phyloP scores from a whole-genome alignment of 1,140 invertebrate genomes.

The Hesperophylax magnus region DNA sequence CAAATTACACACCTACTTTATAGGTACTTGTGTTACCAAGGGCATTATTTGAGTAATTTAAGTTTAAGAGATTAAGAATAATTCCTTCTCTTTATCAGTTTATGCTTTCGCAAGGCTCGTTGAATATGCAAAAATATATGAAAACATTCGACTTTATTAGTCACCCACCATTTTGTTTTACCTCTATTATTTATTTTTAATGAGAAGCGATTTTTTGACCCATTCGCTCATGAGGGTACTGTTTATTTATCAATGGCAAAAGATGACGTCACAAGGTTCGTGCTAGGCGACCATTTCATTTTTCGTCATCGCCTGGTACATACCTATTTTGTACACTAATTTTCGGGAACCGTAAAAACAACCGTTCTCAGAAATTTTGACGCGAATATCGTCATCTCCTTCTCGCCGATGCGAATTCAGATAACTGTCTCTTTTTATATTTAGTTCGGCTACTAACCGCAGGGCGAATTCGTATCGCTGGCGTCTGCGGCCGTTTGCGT shows the following conservation, averaged over 20 bases:
- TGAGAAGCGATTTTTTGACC: background rate
- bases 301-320: slow-evolving; percentile 3
- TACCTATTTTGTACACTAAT: slow-evolving; percentile 8
- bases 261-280: background rate
- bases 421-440: background rate
- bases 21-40: too few species aligned
- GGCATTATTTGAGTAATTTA: background rate
- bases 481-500: background rate
- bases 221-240: background rate
- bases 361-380: background rate
- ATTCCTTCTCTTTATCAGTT: background rate
- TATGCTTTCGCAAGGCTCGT: background rate
- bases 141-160: background rate
- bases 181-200: background rate
- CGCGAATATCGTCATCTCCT: background rate
- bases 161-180: background rate
- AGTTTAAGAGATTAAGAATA: background rate
- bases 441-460: slow-evolving; percentile 10
- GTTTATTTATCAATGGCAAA: background rate
- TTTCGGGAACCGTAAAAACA: background rate
- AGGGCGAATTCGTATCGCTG: background rate
- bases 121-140: background rate
- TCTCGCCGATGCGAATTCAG: background rate
- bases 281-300: background rate
- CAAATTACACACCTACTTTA: too few species aligned